Conservation (phyloP, 2,797 vertebrate species). For the Anabas testudineus region DNA sequence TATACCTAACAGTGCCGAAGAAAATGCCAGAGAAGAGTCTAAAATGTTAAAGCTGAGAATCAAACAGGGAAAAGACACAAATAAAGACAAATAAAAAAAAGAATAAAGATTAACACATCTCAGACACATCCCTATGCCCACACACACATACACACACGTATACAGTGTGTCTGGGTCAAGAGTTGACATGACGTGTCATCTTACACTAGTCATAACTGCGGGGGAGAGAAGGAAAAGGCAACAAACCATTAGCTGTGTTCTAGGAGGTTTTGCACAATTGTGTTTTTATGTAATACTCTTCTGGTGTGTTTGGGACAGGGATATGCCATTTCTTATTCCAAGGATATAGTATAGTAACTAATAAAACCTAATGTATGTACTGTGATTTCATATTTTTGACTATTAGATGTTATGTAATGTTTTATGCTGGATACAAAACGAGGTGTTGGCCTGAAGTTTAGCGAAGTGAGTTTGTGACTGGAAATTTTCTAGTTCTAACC, state of each 20-base stretch:
- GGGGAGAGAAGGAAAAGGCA: conserved; percentile 22
- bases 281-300: conserved; percentile 5
- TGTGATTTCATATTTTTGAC: background rate
- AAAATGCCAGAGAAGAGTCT: background rate
- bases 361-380: background rate
- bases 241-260: conserved; percentile 12
- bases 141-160: conserved; percentile 1
- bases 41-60: background rate
- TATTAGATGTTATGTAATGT: too few species aligned
- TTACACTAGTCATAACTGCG: conserved; percentile 48
- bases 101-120: too few species aligned
- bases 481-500: too few species aligned
- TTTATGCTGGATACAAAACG: too few species aligned
- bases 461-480: too few species aligned
- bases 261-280: conserved; percentile 68
- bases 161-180: conserved; percentile 33
- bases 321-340: background rate
- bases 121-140: background rate
- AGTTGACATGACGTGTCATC: conserved; percentile 55
- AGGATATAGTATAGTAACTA: background rate
- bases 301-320: background rate
- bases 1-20: background rate
- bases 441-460: too few species aligned
- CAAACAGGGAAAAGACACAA: background rate
- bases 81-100: too few species aligned